Conservation (phyloP, 2,888 invertebrate genomes). For the Drosophila nr. perissopoda region DNA sequence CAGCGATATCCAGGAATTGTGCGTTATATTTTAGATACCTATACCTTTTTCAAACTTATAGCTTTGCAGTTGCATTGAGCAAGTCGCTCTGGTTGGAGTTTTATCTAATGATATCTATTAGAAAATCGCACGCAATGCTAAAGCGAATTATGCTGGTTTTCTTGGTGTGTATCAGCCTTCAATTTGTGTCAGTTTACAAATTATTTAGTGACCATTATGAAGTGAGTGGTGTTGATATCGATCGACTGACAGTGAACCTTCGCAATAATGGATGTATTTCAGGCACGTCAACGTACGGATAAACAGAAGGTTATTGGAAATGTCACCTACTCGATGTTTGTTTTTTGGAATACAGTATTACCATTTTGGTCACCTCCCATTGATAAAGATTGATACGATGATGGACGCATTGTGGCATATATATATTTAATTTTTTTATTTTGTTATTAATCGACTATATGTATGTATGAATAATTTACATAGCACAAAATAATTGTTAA, state of each 20-base stretch:
- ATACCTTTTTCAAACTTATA: not conserved
- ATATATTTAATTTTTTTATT: conserved; percentile 8
- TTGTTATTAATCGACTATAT: conserved; percentile 21
- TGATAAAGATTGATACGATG: conserved; percentile 15
- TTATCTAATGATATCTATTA: not conserved
- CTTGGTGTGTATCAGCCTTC: conserved; percentile 2
- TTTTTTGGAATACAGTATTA: conserved; percentile 12
- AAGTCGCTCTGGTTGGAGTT: not conserved
- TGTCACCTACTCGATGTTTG: conserved; percentile 23
- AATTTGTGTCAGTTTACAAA: not conserved
- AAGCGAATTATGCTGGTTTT: conserved; percentile 10
- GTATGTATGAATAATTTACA: conserved; percentile 26
- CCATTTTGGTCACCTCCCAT: conserved; percentile 6
- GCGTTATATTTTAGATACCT: not conserved
- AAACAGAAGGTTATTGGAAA: conserved; percentile 44
- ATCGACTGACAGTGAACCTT: not conserved
- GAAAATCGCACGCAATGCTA: conserved; percentile 8
- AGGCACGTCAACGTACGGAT: conserved; percentile 24
- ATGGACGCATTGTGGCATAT: not conserved
- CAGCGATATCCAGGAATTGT: not conserved
- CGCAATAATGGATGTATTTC: not conserved
- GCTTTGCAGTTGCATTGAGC: not conserved
- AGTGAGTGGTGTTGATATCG: conserved; percentile 10
- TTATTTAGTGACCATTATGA: conserved; percentile 6
- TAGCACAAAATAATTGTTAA: conserved; percentile 30